Evolutionary conservation across 2,113 vertebrate species (phyloP).

Genomic region (Myanophis thanlyinensis): DNA sequence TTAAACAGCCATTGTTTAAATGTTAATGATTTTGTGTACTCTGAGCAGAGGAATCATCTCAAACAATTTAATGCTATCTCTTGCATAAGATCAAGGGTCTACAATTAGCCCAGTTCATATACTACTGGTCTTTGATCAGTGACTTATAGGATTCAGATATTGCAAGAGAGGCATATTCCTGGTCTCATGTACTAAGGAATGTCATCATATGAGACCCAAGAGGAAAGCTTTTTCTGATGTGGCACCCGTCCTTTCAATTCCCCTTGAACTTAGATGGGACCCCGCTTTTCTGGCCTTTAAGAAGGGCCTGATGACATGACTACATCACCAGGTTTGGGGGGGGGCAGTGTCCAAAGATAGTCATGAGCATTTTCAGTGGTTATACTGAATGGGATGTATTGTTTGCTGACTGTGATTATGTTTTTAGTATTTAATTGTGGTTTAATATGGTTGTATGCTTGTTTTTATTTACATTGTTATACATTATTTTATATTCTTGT

Average conservation of each 20-base stretch:
- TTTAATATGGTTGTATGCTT: not conserved
- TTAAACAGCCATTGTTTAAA: not conserved
- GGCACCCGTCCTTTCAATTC: not conserved
- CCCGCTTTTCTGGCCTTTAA: not conserved
- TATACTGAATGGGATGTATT: not conserved
- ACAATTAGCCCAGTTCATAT: not conserved
- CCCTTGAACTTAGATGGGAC: not conserved
- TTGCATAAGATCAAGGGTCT: not conserved
- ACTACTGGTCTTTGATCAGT: not conserved
- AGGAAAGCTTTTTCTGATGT: not conserved
- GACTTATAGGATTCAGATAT: not conserved
- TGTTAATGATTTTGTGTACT: fast-evolving
- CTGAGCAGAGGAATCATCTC: not conserved
- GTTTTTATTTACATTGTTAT: not conserved
- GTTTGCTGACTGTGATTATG: not conserved
- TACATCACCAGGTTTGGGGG: not conserved
- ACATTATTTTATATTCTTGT: not conserved
- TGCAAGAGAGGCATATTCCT: not conserved
- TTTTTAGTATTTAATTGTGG: not conserved
- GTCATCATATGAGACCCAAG: not conserved
- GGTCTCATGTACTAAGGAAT: not conserved
- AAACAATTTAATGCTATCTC: fast-evolving
- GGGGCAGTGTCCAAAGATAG: not conserved
- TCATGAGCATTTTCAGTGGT: not conserved
- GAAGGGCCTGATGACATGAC: not conserved